phyloP scores from a whole-genome alignment of 2,888 invertebrate genomes.

The Halictus quadricinctus region DNA sequence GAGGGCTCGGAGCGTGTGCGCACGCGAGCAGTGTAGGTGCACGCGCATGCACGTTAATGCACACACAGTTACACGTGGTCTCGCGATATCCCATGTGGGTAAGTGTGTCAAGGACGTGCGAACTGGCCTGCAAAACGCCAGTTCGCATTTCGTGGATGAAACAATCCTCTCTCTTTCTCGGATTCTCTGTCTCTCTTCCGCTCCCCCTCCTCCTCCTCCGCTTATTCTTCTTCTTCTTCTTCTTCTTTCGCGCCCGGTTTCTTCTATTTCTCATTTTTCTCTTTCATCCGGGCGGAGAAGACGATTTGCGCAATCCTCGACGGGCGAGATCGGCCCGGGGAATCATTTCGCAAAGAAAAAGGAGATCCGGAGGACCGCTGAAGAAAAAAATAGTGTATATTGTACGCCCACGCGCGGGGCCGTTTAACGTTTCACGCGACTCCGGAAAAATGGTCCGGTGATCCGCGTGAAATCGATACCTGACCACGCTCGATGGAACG shows the following conservation, averaged over 20 bases:
- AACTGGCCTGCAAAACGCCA: conserved; percentile 80
- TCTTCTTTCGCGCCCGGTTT: background rate
- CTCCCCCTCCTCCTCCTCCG: background rate
- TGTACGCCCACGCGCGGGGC: background rate
- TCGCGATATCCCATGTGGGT: conserved; percentile 80
- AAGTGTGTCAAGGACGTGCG: conserved; percentile 83
- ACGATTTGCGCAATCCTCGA: conserved; percentile 41
- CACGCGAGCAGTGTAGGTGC: conserved; percentile 18
- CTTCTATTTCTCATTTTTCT: conserved; percentile 27
- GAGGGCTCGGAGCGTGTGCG: background rate
- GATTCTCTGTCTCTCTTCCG: conserved; percentile 29
- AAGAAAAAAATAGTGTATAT: background rate
- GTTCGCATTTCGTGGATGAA: conserved; percentile 74
- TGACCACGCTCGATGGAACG: background rate
- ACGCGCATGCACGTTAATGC: conserved; percentile 37
- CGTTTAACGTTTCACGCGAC: background rate
- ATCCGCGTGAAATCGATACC: background rate
- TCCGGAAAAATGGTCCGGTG: background rate
- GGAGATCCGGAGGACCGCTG: background rate
- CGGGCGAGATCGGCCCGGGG: conserved; percentile 1
- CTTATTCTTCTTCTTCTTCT: background rate
- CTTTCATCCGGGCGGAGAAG: conserved; percentile 4
- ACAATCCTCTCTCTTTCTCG: conserved; percentile 51
- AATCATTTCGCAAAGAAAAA: conserved; percentile 4
- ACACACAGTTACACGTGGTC: conserved; percentile 59